Percentiles rank a stretch among this genome's conserved stretches.
phyloP scores from a whole-genome alignment of 2,888 invertebrate species.

The Abrostola triplasia region DNA sequence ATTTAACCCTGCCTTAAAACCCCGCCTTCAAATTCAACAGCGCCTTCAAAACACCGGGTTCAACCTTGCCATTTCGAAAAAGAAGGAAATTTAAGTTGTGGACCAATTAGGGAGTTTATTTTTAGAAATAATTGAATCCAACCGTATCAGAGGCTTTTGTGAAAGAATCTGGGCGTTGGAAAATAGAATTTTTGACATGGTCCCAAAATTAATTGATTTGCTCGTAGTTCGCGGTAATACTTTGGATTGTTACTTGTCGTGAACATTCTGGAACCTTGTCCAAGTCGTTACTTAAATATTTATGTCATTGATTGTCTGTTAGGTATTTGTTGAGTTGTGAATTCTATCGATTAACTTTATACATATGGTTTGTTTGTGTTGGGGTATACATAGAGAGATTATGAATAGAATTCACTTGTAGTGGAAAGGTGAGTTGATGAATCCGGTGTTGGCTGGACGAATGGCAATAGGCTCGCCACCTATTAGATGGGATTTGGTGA shows the following conservation, averaged over 20 bases:
- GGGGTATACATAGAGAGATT: too few species aligned
- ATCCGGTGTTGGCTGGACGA: too few species aligned
- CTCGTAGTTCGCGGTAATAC: slow-evolving; percentile 12
- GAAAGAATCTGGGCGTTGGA: slow-evolving; percentile 10
- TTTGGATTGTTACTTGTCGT: slow-evolving; percentile 1
- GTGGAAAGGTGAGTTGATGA: too few species aligned
- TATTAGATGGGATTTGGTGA: too few species aligned
- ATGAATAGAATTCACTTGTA: too few species aligned
- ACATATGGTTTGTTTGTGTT: not conserved
- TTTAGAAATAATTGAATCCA: slow-evolving; percentile 39
- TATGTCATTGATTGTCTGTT: not conserved
- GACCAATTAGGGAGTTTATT: slow-evolving; percentile 39
- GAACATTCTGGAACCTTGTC: not conserved
- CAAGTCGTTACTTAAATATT: not conserved
- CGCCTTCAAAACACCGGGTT: not conserved
- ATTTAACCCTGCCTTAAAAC: slow-evolving; percentile 4
- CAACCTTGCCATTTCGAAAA: slow-evolving; percentile 18
- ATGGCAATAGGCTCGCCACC: too few species aligned
- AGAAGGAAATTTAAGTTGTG: slow-evolving; percentile 23
- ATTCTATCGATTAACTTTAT: not conserved
- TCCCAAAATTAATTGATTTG: slow-evolving; percentile 39
- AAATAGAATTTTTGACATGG: slow-evolving; percentile 31
- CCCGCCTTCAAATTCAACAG: slow-evolving; percentile 1
- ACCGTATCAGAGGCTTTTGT: slow-evolving; percentile 17
- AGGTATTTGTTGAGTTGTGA: not conserved